Base-by-base conservation (phyloP, 2,113 vertebrate genomes). In the Vulpes vulpes region DNA sequence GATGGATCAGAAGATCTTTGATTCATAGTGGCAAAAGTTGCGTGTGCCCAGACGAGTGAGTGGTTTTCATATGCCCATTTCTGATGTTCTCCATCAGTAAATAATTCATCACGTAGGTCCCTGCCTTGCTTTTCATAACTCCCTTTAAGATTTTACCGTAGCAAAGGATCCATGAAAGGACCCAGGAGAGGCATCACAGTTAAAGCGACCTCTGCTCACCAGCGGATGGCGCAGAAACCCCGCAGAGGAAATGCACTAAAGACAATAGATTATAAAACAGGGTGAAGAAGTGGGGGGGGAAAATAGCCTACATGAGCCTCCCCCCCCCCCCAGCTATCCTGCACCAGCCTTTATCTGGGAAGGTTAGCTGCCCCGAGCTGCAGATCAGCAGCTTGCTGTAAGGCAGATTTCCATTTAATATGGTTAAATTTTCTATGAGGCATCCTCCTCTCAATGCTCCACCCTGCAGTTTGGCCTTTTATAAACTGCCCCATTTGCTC, bases 391-490 rank as follows among this genome's bases (percentile, higher is more conserved):
- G 67, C 62, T 90, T 80, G 38, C 89, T 83, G 25, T 87, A 38
- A 84, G 43, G 67, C 80, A 76, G 62, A 30, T 69, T 53, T 82
- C 71, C 67, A 11, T 11, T 80, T 88, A 88, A 74, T 74, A 38
- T 14, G 65, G 71, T 60, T 89, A 19, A 30, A 83, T 43, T 69
- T 94, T 57, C n/a, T 25, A 27, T n/a, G 57, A 74, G 43, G 12
- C 84, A 90, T 51, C 30, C n/a, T 43, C 32, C 17, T 69, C 35
- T 83, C 87, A 76, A 9, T 35, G 83, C 74, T 92, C 67, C 67
- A 73, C 62, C 94, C 69, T 80, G 79, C 5, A 57, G 92, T 87
- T 79, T 97, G 94, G 78, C 73, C 90, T 97, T 98, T 95, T 95
- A 86, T 57, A 90, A 86, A 94, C 30, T 60, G 73, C 51, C 43